Evolutionary conservation across 2,888 invertebrate genomes (phyloP).

Genomic region (Furcula furcula): DNA sequence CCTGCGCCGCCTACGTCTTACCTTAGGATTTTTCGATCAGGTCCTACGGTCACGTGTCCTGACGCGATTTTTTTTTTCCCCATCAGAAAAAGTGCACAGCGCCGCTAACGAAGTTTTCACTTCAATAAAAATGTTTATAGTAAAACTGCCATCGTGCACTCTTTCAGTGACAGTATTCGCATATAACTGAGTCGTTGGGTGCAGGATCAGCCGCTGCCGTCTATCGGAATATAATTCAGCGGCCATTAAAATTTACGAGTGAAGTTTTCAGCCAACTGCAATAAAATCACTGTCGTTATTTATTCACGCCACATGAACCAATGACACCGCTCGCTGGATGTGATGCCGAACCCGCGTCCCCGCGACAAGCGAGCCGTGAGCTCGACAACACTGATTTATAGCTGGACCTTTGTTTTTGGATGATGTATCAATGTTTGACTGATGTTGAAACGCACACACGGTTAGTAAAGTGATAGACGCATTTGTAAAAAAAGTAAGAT

Average conservation of each 20-base stretch:
- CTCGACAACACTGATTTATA: neutral
- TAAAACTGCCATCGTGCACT: too few relatives aligned
- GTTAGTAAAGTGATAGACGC: too few relatives aligned
- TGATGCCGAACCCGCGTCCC: neutral
- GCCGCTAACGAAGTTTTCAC: too few relatives aligned
- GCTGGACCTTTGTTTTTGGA: neutral
- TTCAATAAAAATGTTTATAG: too few relatives aligned
- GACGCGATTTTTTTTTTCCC: too few relatives aligned
- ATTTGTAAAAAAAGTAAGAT: too few relatives aligned
- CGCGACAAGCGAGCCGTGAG: neutral
- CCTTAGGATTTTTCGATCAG: too few relatives aligned
- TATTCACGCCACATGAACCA: conserved; percentile 25
- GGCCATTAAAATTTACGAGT: conserved; percentile 57
- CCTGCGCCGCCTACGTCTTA: too few relatives aligned
- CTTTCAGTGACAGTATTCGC: conserved; percentile 12
- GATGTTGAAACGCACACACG: too few relatives aligned
- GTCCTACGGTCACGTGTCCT: too few relatives aligned
- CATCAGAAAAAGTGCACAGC: too few relatives aligned
- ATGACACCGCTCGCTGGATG: conserved; percentile 1
- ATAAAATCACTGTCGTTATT: conserved; percentile 53
- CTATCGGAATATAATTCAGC: conserved; percentile 40
- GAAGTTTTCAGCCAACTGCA: conserved; percentile 55
- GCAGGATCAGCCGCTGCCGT: conserved; percentile 27
- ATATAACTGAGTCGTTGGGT: conserved; percentile 3
- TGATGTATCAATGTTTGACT: conserved; percentile 16